phyloP scores from a whole-genome alignment of 2,888 invertebrate genomes.

The Chrysomela aeneicollis region DNA sequence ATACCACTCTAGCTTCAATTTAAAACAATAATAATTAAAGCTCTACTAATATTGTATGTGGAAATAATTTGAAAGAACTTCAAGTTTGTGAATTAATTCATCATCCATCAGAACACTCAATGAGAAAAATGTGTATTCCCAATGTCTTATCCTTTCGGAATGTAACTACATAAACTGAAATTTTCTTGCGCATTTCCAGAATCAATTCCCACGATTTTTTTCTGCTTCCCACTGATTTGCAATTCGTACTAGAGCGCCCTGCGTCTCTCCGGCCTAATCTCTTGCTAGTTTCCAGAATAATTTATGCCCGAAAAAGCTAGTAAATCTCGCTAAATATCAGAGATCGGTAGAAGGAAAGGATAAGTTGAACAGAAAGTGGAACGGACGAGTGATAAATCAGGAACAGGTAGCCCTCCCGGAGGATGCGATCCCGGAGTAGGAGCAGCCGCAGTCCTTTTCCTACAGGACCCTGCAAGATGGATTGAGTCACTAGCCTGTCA shows the following conservation, averaged over 20 bases:
- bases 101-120: too few relatives aligned
- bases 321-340: constrained; percentile 61
- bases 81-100: too few relatives aligned
- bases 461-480: constrained; percentile 56
- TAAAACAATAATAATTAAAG: too few relatives aligned
- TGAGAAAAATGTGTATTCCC: too few relatives aligned
- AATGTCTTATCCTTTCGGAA: too few relatives aligned
- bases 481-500: constrained; percentile 56
- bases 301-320: constrained; percentile 57
- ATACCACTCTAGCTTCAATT: too few relatives aligned
- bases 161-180: too few relatives aligned
- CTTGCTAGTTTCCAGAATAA: constrained; percentile 49
- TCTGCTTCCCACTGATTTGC: constrained; percentile 33
- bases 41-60: too few relatives aligned
- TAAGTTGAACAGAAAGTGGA: constrained; percentile 60
- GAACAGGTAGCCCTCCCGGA: constrained; percentile 60
- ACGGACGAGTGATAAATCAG: constrained; percentile 62
- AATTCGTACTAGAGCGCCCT: constrained; percentile 41
- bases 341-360: constrained; percentile 58
- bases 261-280: constrained; percentile 38
- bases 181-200: too few relatives aligned
- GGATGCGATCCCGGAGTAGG: constrained; percentile 58
- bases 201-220: constrained; percentile 22
- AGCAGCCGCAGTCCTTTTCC: constrained; percentile 56
- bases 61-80: too few relatives aligned